Conservation (phyloP, 2,113 vertebrate genomes). For the Engraulis encrasicolus region DNA sequence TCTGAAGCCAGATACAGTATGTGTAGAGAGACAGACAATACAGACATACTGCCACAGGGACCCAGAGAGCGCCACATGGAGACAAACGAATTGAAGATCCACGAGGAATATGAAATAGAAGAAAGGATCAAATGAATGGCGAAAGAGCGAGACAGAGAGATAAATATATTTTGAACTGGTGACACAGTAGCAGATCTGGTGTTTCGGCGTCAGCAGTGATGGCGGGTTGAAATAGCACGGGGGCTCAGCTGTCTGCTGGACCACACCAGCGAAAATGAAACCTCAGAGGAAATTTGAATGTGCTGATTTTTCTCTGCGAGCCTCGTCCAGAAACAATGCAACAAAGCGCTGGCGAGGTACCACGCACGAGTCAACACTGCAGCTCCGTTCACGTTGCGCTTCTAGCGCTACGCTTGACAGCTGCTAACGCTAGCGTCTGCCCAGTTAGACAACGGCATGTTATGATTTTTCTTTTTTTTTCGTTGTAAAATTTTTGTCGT, state of each 20-base stretch:
- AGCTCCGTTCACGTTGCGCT: too few species aligned
- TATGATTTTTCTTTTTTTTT: background rate
- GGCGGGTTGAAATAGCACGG: slow-evolving; percentile 24
- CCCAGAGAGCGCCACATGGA: background rate
- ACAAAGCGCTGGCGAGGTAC: slow-evolving; percentile 24
- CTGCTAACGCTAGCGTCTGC: background rate
- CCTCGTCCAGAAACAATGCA: slow-evolving; percentile 38
- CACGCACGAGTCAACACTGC: background rate
- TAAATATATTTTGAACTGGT: background rate
- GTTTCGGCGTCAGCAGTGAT: too few species aligned
- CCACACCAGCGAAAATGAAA: slow-evolving; percentile 22
- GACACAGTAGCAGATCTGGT: slow-evolving; percentile 33
- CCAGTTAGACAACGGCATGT: background rate
- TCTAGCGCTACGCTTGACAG: background rate
- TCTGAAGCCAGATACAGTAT: slow-evolving; percentile 37
- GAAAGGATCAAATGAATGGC: background rate
- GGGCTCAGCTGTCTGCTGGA: slow-evolving; percentile 43
- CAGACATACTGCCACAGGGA: too few species aligned
- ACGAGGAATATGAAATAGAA: too few species aligned
- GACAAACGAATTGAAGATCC: too few species aligned
- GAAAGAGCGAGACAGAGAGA: slow-evolving; percentile 31
- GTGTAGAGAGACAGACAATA: background rate
- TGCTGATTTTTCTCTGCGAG: slow-evolving; percentile 36
- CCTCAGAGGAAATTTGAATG: slow-evolving; percentile 44
- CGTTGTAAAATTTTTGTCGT: background rate